Base-by-base conservation (phyloP, 2,797 vertebrate genomes). In the Dendrocincla fuliginosa region DNA sequence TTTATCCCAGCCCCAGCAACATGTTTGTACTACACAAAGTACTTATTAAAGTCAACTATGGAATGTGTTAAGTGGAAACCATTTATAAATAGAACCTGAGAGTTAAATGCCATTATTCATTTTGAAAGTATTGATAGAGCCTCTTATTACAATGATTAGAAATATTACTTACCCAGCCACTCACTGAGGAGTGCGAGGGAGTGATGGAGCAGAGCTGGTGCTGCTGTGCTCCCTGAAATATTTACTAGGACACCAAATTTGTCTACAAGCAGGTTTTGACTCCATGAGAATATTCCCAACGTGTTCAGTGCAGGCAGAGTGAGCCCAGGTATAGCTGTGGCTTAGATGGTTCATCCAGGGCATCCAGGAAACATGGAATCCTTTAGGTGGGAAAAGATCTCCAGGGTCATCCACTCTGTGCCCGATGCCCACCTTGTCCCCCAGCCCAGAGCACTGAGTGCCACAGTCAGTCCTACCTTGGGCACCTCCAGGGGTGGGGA, bases 81-180 rank as follows among this genome's bases (percentile, higher is more conserved):
- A 42, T 91, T 84, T 86, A 84, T 71, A 89, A 93, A 88, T 8
- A 78, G 35, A 87, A 92, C 60, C 18, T 10, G 73, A 69, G 86
- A 87, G 93, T 83, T 95, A 86, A 95, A 93, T 67, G 76, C 67
- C 71, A n/a, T 91, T 83, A 92, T 53, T 92, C n/a, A 17, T 65
- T 84, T 30, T 57, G 46, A 46, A 94, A 87, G 83, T 60, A 88
- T 67, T 90, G 83, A 91, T 85, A 69, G 67, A 78, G 47, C 30
- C 73, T 93, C 85, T 81, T 74, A 77, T 91, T 83, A 78, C 67
- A 93, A 35, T 1, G n/a, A 89, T 83, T 75, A 41, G 77, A 71
- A 77, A 80, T 57, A 75, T 87, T 93, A 77, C 73, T 82, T 86
- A 57, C 22, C 50, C 61, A 53, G 55, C 44, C 68, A n/a, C 69